Evolutionary conservation across 2,888 invertebrate genomes (phyloP).

Genomic region (Pollenia amentaria): DNA sequence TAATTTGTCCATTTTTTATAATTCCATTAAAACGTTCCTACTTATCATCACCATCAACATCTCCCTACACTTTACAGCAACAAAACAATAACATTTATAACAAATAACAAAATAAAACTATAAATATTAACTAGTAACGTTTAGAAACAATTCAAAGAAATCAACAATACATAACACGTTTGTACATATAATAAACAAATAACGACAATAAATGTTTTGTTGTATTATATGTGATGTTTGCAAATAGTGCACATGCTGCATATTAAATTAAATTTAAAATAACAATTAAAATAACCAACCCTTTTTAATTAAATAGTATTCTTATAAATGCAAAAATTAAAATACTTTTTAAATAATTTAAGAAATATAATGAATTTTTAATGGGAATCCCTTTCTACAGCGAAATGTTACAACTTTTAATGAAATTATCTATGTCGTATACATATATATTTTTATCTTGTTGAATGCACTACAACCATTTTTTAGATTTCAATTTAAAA

Average conservation of each 20-base stretch:
- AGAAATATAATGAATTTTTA: background rate
- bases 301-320: conserved; percentile 11
- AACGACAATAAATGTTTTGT: conserved; percentile 66
- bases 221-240: conserved; percentile 59
- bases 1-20: conserved; percentile 21
- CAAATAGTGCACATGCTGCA: conserved; percentile 57
- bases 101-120: conserved; percentile 22
- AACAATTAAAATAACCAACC: conserved; percentile 42
- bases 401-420: too few relatives aligned
- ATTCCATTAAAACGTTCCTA: conserved; percentile 34
- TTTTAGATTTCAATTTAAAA: too few relatives aligned
- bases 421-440: too few relatives aligned
- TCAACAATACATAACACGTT: conserved; percentile 62
- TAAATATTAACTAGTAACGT: conserved; percentile 66
- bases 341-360: conserved; percentile 44
- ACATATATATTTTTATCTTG: too few relatives aligned
- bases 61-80: conserved; percentile 21
- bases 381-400: too few relatives aligned
- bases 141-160: conserved; percentile 62
- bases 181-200: conserved; percentile 58
- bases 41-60: conserved; percentile 48
- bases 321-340: too few relatives aligned
- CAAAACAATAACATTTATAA: conserved; percentile 5
- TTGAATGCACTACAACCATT: background rate
- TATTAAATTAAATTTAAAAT: conserved; percentile 56